These are phyloP conservation scores for Protophormia terraenovae DNA, from an alignment of 2,888 invertebrate genomes.

Conservation along the genomic window DNA sequence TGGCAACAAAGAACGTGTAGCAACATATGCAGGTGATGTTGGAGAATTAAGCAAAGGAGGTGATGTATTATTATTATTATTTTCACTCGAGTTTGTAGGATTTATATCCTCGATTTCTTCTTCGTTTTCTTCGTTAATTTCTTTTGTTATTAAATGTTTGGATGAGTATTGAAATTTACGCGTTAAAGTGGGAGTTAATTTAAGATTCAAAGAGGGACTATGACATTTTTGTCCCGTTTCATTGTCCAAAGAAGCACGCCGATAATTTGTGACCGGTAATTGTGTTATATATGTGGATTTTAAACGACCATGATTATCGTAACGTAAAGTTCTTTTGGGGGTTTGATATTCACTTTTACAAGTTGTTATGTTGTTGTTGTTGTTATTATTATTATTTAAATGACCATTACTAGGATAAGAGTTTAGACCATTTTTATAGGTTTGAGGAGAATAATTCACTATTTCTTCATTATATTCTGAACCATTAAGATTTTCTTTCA, in stretches of 20 bases:
- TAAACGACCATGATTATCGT: conserved; percentile 76
- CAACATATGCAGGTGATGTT: conserved; percentile 53
- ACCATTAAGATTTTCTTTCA: conserved; percentile 56
- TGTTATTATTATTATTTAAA: background rate
- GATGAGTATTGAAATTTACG: conserved; percentile 63
- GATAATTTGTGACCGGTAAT: conserved; percentile 53
- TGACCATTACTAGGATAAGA: background rate
- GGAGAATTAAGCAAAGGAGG: conserved; percentile 23
- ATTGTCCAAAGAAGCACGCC: conserved; percentile 48
- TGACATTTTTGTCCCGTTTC: conserved; percentile 29
- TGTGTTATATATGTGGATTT: conserved; percentile 70
- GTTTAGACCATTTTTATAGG: background rate
- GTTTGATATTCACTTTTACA: conserved; percentile 25
- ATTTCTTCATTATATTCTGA: background rate
- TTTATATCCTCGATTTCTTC: conserved; percentile 54
- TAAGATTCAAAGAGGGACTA: conserved; percentile 31
- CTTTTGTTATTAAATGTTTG: conserved; percentile 53
- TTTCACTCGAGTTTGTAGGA: background rate
- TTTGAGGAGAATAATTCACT: background rate
- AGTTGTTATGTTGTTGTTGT: background rate
- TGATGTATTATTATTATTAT: background rate
- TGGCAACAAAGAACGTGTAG: conserved; percentile 29
- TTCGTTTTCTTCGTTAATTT: conserved; percentile 63
- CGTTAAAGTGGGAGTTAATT: conserved; percentile 54
- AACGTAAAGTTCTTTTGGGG: conserved; percentile 73